Conservation (phyloP, 2,797 vertebrate species). For the Rhabdomys pumilio region DNA sequence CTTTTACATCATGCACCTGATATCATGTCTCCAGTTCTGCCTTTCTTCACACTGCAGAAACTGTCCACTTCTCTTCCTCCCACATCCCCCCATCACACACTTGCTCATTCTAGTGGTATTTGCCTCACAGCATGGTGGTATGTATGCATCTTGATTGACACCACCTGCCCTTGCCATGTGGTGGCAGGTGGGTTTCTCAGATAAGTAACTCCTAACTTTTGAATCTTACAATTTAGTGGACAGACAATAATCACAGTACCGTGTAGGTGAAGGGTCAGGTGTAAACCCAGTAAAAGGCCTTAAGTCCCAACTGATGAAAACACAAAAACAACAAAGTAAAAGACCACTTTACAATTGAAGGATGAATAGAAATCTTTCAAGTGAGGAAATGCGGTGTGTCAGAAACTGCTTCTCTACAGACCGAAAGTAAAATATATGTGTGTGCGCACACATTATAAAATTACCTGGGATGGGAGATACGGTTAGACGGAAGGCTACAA, state of each 20-base stretch:
- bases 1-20: not conserved
- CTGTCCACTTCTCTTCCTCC: not conserved
- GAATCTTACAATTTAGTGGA: not conserved
- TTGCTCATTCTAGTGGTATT: not conserved
- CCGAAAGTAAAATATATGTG: not conserved
- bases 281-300: not conserved
- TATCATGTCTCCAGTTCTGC: not conserved
- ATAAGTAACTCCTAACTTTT: not conserved
- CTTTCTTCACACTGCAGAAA: not conserved
- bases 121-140: not conserved
- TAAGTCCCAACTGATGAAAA: not conserved
- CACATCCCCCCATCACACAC: not conserved
- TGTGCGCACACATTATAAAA: not conserved
- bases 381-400: not conserved
- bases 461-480: not conserved
- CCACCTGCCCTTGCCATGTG: not conserved
- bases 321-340: not conserved
- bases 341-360: not conserved
- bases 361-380: not conserved
- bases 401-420: not conserved
- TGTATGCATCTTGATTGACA: too few species aligned
- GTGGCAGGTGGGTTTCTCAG: not conserved
- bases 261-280: not conserved
- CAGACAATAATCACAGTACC: not conserved
- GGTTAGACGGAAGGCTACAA: not conserved